Base-by-base conservation (phyloP, 2,888 invertebrate species). In the Drosophila neoperkinsi region DNA sequence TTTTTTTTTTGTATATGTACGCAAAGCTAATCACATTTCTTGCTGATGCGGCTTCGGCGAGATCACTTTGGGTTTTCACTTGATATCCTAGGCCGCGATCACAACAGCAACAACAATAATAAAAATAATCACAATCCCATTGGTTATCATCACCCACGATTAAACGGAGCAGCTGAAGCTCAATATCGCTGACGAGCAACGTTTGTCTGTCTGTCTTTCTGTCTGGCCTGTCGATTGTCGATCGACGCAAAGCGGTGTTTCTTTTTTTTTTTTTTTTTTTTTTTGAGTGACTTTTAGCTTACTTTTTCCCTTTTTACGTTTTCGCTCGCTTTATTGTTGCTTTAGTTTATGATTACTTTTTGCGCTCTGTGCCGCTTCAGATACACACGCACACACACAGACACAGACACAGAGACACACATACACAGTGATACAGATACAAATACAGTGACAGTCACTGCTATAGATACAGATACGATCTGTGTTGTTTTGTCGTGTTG, bases 391-490 rank as follows among this genome's bases (percentile, higher is more conserved):
- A 58, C 63, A 79, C 60, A 71, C 57, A 70, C 36, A 65, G 30
- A 58, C 52, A 36, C 51, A 64, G 11, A 52, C 6, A 49, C 46
- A 38, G 43, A 36, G 9, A 41, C 4, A 30, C 13, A 46, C 21
- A 49, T 9, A 59, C 53, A 36, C 51, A 64, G 74, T 67, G 73
- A 63, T 85, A 76, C 73, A 76, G 79, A 86, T 79, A 53, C 59
- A 68, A 28, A 58, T 50, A 55, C 59, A 65, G 34, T 62, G 43
- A 73, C 68, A 76, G 74, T 71, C 67, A 60, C 87, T 68, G 70
- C 66, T 84, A 74, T 38, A 80, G 80, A 88, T 82, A 79, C 78
- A 89, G 84, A 87, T 87, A 87, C 88, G 79, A 87, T 85, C 89
- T 87, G 84, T 71, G 73, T 71, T 46, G 73, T 73, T 80, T 80